Conservation (phyloP, 1,140 invertebrate genomes). For the Oedothorax gibbosus region DNA sequence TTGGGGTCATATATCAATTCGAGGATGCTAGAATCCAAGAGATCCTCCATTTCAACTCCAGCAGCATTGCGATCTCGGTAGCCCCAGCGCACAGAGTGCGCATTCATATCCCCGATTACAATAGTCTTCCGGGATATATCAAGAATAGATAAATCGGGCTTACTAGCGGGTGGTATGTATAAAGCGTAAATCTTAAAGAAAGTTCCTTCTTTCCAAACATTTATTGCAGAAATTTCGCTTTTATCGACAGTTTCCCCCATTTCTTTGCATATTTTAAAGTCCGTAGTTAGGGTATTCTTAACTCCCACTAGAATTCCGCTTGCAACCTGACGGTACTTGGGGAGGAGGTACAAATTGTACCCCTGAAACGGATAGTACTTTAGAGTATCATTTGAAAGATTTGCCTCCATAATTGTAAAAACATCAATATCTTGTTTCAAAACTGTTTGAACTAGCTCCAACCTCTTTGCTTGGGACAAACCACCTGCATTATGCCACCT, state of each 20-base stretch:
- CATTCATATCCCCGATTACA: slow-evolving; percentile 29
- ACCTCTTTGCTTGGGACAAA: not conserved
- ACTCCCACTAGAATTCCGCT: slow-evolving; percentile 29
- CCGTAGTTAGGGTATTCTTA: not conserved
- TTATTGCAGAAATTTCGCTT: slow-evolving; percentile 16
- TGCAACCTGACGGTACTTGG: slow-evolving; percentile 19
- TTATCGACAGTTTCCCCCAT: slow-evolving; percentile 18
- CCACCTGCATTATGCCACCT: slow-evolving; percentile 14
- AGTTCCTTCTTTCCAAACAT: not conserved
- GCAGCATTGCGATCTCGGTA: slow-evolving; percentile 4
- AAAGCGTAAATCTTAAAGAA: not conserved
- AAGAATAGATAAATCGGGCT: slow-evolving; percentile 3
- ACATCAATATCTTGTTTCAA: slow-evolving; percentile 18
- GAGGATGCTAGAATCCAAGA: slow-evolving; percentile 7
- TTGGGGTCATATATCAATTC: slow-evolving; percentile 14
- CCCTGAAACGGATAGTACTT: slow-evolving; percentile 29
- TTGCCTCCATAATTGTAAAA: slow-evolving; percentile 43
- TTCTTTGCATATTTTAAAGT: slow-evolving; percentile 26
- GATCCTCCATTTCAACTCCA: not conserved
- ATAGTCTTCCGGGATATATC: not conserved
- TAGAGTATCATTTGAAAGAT: not conserved
- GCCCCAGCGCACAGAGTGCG: not conserved
- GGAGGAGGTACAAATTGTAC: not conserved
- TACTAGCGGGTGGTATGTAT: slow-evolving; percentile 11
- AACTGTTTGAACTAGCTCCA: not conserved